Conservation (phyloP, 1,140 invertebrate species). For the Eupristina koningsbergeri region DNA sequence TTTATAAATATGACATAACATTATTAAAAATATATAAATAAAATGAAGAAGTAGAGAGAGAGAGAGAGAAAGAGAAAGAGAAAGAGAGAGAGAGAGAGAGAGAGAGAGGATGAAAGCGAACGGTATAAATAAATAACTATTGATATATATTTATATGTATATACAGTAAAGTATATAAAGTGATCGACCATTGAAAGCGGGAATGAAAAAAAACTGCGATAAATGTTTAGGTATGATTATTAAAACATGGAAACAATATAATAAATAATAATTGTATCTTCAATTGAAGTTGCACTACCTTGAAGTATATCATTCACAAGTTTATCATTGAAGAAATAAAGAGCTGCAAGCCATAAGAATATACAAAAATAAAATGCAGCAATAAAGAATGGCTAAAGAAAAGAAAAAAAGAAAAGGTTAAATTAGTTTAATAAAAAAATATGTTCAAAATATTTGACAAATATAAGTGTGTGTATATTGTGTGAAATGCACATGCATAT, state of each 20-base stretch:
- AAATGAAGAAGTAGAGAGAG: conserved; percentile 46
- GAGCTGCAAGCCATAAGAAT: not conserved
- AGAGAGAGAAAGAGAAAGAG: conserved; percentile 54
- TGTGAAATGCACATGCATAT: conserved; percentile 56
- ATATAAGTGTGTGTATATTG: conserved; percentile 54
- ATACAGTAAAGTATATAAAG: conserved; percentile 38
- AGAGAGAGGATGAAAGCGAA: not conserved
- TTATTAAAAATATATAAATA: conserved; percentile 65
- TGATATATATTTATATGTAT: conserved; percentile 43
- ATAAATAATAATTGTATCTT: not conserved
- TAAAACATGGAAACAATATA: not conserved
- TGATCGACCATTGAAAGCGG: not conserved
- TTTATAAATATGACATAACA: conserved; percentile 70
- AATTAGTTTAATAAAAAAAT: conserved; percentile 64
- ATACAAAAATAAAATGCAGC: not conserved
- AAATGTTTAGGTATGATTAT: not conserved
- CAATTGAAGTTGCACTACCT: not conserved
- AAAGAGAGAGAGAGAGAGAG: conserved; percentile 55
- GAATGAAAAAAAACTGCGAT: not conserved
- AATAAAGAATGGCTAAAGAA: not conserved
- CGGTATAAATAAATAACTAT: conserved; percentile 52
- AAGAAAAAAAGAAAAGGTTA: conserved; percentile 45
- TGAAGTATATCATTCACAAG: not conserved
- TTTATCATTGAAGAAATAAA: not conserved
- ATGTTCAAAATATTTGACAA: conserved; percentile 61